Evolutionary conservation across 2,888 invertebrate species (phyloP), one percentile per base, ranked within the genome.

Genomic region (Ferdinandea cuprea): DNA sequence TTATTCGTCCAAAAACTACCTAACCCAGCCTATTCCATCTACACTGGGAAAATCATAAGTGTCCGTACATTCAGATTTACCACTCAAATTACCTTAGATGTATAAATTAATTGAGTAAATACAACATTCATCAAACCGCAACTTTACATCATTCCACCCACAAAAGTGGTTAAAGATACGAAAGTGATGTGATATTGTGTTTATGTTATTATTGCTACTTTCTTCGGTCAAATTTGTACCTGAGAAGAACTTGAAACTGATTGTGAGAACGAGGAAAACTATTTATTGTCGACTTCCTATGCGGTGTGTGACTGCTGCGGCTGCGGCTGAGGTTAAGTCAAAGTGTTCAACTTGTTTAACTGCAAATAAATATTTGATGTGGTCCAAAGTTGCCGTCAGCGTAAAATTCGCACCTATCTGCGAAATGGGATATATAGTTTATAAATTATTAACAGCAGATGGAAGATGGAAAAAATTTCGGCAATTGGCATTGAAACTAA

Each of bases 61-160:
- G 19, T 9, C 9, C 32, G 46, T 32, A 65, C 3, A 56, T 37
- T 11, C 52, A 54, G 44, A 74, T 71, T 76, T 81, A 44, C 15
- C 65, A 58, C 69, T 65, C 63, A 76, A 77, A 81, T 77, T 81
- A 77, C 48, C 58, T 46, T 40, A 54, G 37, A 52, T 44, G 59
- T 81, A 71, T 58, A 54, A 81, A 81, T 77, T 65, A 59, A 81
- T 77, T 77, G 71, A 54, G 65, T 71, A 71, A 81, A 81, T 59
- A 77, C n/a, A n/a, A n/a, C n/a, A n/a, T n/a, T 66, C 76, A 65
- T 65, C 63, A 65, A 69, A 58, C 63, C 74, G 69, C 74, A 66
- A 63, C 63, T 37, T 50, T 52, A 58, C 44, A 74, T 52, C 37
- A 30, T 30, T 35, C 56, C 32, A 63, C 48, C 59, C 59, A 58